These are phyloP conservation scores for Heterochromis multidens DNA, from an alignment of 2,113 vertebrate species.

Conservation along the genomic window DNA sequence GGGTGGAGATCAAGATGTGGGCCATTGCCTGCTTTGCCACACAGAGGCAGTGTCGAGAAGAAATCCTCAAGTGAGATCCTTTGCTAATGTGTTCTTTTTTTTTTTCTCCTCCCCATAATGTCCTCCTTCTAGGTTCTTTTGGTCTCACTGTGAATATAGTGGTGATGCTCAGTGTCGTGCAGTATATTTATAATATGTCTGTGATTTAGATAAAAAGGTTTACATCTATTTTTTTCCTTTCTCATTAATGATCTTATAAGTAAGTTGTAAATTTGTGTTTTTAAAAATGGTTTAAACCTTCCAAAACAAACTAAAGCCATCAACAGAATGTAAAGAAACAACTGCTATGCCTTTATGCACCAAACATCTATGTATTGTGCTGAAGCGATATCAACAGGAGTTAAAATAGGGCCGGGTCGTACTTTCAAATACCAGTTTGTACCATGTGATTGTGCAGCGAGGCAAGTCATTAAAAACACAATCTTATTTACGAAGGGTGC, in stretches of 20 bases:
- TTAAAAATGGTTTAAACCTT: background rate
- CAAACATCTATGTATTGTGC: too few relatives aligned
- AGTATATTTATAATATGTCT: background rate
- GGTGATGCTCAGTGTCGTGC: background rate
- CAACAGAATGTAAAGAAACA: background rate
- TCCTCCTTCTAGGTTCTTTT: background rate
- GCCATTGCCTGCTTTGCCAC: slow-evolving; percentile 98
- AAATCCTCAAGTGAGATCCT: slow-evolving; percentile 92
- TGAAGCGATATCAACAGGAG: too few relatives aligned
- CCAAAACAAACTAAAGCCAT: background rate
- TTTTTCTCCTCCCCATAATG: background rate
- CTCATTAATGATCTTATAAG: background rate
- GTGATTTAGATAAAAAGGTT: too few relatives aligned
- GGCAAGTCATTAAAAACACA: too few relatives aligned
- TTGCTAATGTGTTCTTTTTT: background rate
- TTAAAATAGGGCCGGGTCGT: too few relatives aligned
- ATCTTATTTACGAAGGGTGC: too few relatives aligned
- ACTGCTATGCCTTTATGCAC: too few relatives aligned
- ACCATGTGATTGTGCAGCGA: too few relatives aligned
- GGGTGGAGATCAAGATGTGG: slow-evolving; percentile 99
- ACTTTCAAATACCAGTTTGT: too few relatives aligned
- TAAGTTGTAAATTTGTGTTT: background rate
- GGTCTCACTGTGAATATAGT: background rate
- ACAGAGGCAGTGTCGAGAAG: slow-evolving; percentile 97
- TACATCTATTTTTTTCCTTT: too few relatives aligned